phyloP scores from a whole-genome alignment of 1,140 invertebrate species.

The Melanaphis sacchari region DNA sequence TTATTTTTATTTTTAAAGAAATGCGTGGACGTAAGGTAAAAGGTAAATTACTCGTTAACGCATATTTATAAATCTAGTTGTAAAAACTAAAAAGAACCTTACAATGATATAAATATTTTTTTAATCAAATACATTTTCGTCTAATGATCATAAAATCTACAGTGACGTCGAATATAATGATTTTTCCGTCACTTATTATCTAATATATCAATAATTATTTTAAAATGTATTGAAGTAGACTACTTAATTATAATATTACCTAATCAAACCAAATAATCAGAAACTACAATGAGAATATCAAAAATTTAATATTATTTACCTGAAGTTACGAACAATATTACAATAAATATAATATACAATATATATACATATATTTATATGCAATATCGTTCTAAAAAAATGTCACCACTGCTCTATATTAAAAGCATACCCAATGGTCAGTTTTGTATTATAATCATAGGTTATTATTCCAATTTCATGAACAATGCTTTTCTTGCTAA shows the following conservation, averaged over 20 bases:
- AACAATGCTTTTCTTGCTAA: not conserved
- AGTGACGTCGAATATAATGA: not conserved
- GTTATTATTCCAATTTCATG: not conserved
- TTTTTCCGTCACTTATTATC: not conserved
- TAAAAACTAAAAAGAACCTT: not conserved
- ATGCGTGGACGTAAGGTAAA: not conserved
- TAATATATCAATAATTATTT: not conserved
- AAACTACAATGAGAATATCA: not conserved
- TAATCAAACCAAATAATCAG: not conserved
- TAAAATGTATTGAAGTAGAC: not conserved
- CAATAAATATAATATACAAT: not conserved
- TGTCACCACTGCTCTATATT: not conserved
- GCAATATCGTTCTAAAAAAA: not conserved
- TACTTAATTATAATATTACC: not conserved
- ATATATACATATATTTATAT: not conserved
- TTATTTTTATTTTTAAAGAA: not conserved
- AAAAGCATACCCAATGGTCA: not conserved
- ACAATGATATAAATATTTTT: not conserved
- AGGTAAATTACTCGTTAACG: constrained; percentile 7
- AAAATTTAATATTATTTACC: not conserved
- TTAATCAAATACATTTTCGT: not conserved
- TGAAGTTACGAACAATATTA: not conserved
- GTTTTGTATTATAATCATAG: not conserved
- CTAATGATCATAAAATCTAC: not conserved
- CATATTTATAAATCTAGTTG: not conserved